Evolutionary conservation across 2,888 invertebrate species (phyloP).

Genomic region (Drosophila tanythrix): DNA sequence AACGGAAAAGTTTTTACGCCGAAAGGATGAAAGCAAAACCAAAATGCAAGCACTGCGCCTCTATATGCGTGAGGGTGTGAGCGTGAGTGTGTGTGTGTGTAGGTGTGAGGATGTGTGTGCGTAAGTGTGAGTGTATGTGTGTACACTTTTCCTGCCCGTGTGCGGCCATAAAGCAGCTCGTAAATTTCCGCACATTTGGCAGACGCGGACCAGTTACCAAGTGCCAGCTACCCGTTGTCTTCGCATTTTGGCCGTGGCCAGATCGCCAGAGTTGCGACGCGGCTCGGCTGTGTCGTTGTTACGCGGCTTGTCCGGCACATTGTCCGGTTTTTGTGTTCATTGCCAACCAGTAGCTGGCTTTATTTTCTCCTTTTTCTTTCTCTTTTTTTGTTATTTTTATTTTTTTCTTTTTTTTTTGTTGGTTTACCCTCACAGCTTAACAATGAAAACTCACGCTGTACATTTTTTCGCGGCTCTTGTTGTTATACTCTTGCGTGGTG

Average conservation of each 20-base stretch:
- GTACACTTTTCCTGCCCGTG: slow-evolving; percentile 46
- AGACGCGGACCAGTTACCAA: slow-evolving; percentile 32
- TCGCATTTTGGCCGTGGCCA: slow-evolving; percentile 41
- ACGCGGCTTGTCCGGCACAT: slow-evolving; percentile 24
- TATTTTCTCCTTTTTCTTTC: background rate
- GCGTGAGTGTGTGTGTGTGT: background rate
- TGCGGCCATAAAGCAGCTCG: slow-evolving; percentile 72
- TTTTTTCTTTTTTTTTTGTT: slow-evolving; percentile 1
- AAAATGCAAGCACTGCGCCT: slow-evolving; percentile 20
- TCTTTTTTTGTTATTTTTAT: background rate
- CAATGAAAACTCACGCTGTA: slow-evolving; percentile 59
- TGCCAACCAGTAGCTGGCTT: slow-evolving; percentile 38
- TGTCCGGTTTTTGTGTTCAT: slow-evolving; percentile 37
- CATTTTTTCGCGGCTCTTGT: slow-evolving; percentile 41
- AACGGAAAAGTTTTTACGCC: slow-evolving; percentile 33
- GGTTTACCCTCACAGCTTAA: slow-evolving; percentile 27
- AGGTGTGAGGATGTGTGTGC: background rate
- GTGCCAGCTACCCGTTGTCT: slow-evolving; percentile 46
- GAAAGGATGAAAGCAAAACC: slow-evolving; percentile 30
- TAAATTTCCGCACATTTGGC: slow-evolving; percentile 67
- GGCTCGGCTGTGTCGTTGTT: slow-evolving; percentile 9
- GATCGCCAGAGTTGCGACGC: slow-evolving; percentile 50
- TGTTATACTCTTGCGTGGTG: slow-evolving; percentile 6
- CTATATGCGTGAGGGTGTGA: background rate
- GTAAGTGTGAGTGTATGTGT: slow-evolving; percentile 16